Base-by-base conservation (phyloP, 2,888 invertebrate genomes). In the Eupithecia tripunctaria region DNA sequence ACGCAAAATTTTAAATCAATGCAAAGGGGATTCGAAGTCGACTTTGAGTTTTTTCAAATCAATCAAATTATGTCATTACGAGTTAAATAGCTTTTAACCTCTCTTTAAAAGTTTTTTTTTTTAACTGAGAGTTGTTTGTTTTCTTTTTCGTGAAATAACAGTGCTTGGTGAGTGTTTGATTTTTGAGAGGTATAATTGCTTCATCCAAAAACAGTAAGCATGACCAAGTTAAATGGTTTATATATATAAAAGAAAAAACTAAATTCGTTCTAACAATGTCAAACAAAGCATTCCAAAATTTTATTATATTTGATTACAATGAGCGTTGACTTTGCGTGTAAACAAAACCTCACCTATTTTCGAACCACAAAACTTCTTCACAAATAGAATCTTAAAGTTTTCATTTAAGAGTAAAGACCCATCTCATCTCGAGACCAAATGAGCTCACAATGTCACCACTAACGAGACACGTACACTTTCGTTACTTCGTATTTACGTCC, bases 381-480 rank as follows among this genome's bases (percentile, higher is more conserved):
- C 21, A 10, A 21, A 21, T 10, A 51, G 21, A 21, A 51, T 21
- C 10, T 51, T 2, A 51, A 10, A 56, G 56, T 25, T 56, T 56
- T 56, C 56, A 56, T 25, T 7, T n/a, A 43, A 41, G 43, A 18
- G 43, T 21, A 21, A 7, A 36, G 51, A 47, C 47, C 32, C 32
- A 36, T 8, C 51, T 56, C 56, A 56, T 25, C 56, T 25, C 56
- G 56, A 51, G 12, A 21, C 21, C n/a, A 3, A 51, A 51, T 21
- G 51, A 51, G 51, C 56, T 56, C 56, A 56, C 56, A 14, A 25
- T 56, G 25, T 25, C 56, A 56, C 56, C 56, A 25, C 56, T 25
- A 56, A 56, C 25, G 25, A 56, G 25, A 5, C 51, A 51, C 51
- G 51, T 51, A 51, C 0, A 51, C 21, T 10, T 21, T 4, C 51